Evolutionary conservation across 2,113 vertebrate species (phyloP), one percentile per base, ranked within the genome.

Genomic region (Stomatorhinus ivindoensis): DNA sequence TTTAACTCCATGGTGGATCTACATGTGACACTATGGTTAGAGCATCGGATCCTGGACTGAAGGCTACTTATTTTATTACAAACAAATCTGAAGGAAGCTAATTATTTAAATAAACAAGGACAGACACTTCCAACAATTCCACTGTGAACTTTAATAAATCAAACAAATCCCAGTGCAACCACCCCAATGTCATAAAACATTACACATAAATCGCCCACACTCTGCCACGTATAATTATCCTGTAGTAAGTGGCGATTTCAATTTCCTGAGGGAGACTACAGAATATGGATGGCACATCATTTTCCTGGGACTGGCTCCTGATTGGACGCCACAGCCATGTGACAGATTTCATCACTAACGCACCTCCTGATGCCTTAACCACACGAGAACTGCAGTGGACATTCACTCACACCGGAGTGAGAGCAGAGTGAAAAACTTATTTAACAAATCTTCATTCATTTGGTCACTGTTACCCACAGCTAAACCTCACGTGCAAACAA

Each of bases 81-180:
- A 58, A 61, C 94, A 95, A 94, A 94, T 94, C 93, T 90, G 92
- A 95, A 95, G 94, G 94, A 95, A 95, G 94, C 92, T 91, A 90
- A 93, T 95, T 95, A 94, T 94, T 92, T 95, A 95, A 50, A 47
- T 7, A 46, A 27, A 44, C 35, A 88, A 87, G 73, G 44, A 86
- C n/a, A 80, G 13, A 35, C 69, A 17, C 31, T 35, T 76, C 69
- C 11, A 39, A 76, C 15, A 35, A 80, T 2, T 80, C 35, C 35
- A 42, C 17, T 7, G 73, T 80, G 39, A 17, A 42, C 13, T 17
- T 80, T 27, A 80, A 42, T 80, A 80, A 80, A 80, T 80, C 73
- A 19, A 39, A 19, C 73, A 80, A 80, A 80, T 80, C 73, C 73
- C 73, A 80, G 35, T 35, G 35, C 35, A 65, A 42, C 44, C 24